These are phyloP conservation scores for Caenorhabditis sp. DNA, from an alignment of 2,888 invertebrate species.

Conservation along the genomic window DNA sequence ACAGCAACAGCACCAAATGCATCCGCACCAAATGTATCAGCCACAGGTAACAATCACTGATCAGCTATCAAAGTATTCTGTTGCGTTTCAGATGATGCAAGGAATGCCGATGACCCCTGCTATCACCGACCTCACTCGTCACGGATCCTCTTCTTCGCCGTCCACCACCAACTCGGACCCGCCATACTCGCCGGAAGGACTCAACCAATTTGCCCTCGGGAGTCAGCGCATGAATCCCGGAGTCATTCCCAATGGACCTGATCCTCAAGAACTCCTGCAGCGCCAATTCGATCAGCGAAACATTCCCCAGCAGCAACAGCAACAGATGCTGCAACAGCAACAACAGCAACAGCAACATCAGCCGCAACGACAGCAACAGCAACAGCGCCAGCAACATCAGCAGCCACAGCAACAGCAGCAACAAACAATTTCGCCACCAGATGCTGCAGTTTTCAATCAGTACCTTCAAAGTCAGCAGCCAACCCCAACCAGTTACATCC, in stretches of 20 bases:
- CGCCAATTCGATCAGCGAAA: conserved; percentile 24
- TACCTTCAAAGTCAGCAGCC: conserved; percentile 42
- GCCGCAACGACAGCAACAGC: neutral
- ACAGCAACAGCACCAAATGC: conserved; percentile 24
- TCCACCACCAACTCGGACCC: conserved; percentile 72
- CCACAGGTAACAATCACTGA: conserved; percentile 4
- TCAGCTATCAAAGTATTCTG: too few relatives aligned
- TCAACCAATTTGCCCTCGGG: conserved; percentile 58
- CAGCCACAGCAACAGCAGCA: conserved; percentile 11
- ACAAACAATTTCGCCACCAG: neutral
- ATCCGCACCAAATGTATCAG: conserved; percentile 18
- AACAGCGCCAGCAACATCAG: conserved; percentile 17
- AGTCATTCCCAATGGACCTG: conserved; percentile 61
- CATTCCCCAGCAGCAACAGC: neutral
- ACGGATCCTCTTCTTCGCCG: conserved; percentile 74
- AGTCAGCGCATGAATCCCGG: conserved; percentile 56
- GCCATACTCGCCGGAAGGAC: conserved; percentile 76
- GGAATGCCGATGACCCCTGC: conserved; percentile 77
- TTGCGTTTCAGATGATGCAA: conserved; percentile 8
- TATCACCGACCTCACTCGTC: conserved; percentile 75
- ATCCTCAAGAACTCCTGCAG: conserved; percentile 29
- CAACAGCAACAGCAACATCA: neutral
- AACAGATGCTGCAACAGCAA: neutral
- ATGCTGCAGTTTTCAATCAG: neutral
- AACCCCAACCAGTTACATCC: conserved; percentile 46